Evolutionary conservation across 1,140 invertebrate species (phyloP), one percentile per base, ranked within the genome.

Genomic region (Polypedilum pembai): DNA sequence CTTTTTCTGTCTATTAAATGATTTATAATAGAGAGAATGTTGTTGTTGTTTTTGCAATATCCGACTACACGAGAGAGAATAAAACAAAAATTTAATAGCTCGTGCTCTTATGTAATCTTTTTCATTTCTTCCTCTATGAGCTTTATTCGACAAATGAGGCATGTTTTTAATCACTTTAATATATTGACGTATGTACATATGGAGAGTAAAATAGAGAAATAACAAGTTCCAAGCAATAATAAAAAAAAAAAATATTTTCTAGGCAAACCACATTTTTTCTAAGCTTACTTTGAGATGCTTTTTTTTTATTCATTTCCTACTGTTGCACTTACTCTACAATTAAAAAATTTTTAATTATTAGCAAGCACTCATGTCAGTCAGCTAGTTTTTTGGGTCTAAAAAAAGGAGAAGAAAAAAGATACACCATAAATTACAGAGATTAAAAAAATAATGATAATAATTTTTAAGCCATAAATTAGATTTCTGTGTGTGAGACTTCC

Each of bases 221-320:
- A 56, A 56, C 45, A 56, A 56, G 45, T 56, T 56, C 45, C 45
- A 56, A 56, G 45, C 45, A 56, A 56, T 56, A 56, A n/a, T n/a
- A n/a, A n/a, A n/a, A n/a, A n/a, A n/a, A 56, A 56, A 56, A 12
- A 15, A 4, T 56, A 15, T 56, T 69, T 56, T 56, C 45, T 18
- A 69, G 65, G 65, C 65, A 69, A 69, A 69, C 65, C 65, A 69
- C 65, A 69, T 69, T 69, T 69, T 69, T 69, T 69, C 17, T 69
- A 69, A 20, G 17, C 65, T 56, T 17, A 15, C 10, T 20, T 20
- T 69, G 17, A 69, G 65, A 69, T 69, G 65, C 65, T 69, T 69
- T 69, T 18, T 8, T n/a, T 12, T 20, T n/a, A n/a, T 20, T 69
- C 65, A 56, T 56, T 56, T 56, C 45, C 45, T 56, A n/a, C 12